Base-by-base conservation (phyloP, 2,888 invertebrate species). In the Tubulanus polymorphus region DNA sequence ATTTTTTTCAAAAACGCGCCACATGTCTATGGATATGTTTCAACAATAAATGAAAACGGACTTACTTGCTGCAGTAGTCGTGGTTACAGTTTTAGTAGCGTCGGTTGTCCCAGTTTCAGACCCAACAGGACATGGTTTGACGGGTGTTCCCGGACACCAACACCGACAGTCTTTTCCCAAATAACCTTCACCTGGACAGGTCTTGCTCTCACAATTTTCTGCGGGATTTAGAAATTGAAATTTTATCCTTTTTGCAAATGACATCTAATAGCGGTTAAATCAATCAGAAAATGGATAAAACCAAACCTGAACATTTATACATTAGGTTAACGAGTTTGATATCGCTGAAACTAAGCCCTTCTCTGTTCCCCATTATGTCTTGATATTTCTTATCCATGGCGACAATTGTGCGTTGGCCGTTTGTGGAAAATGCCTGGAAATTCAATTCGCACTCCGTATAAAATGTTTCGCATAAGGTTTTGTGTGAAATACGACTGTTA, bases 141-240 rank as follows among this genome's bases (percentile, higher is more conserved):
- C 53, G 12, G 65, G 64, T 41, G 41, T 41, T 1, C 66, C 65
- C 1, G 67, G 65, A 50, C 69, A 69, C 57, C 62, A 63, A 51
- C 69, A 69, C 35, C 56, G 48, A 51, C 68, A 69, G 58, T 69
- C 66, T 47, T 64, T 63, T 20, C 63, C 68, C 15, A 65, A 55
- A 54, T 66, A 69, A 1, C 68, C 51, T 25, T 41, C 51, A 2
- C 41, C 51, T 2, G 41, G 51, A 20, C 51, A 51, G 8, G 15
- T 20, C 23, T 51, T 51, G n/a, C 23, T 20, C 6, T 26, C 18
- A 37, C 51, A 51, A 27, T 20, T 25, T 23, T 23, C 51, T 51
- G 51, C n/a, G n/a, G n/a, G n/a, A n/a, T n/a, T n/a, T n/a, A n/a
- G n/a, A n/a, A n/a, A n/a, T n/a, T n/a, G n/a, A n/a, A n/a, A n/a